Evolutionary conservation across 2,113 vertebrate genomes (phyloP), one percentile per base, ranked within the genome.

Genomic region (Gymnarchus niloticus): DNA sequence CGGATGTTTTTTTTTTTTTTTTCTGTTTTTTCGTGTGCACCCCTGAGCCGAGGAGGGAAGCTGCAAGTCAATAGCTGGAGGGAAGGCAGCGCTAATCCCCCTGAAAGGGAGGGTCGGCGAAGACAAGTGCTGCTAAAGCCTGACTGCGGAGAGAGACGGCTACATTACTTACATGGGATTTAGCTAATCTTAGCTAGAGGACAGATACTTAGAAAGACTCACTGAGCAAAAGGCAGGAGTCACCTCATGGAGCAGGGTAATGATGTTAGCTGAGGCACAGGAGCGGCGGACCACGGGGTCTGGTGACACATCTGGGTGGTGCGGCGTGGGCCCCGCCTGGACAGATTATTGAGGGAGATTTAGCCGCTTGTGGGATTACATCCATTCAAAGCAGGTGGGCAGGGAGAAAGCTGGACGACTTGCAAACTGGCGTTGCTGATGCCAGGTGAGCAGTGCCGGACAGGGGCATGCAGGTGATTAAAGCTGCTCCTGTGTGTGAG

Each of bases 151-250:
- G 94, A 93, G 94, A 94, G 93, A 95, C 92, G 92, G 94, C 94
- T 95, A 95, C 94, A 95, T 94, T 94, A 95, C 94, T 95, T 95
- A 95, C 94, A 95, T 95, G 94, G 94, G 94, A 95, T 95, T 95
- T 95, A 94, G 94, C 93, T 95, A 95, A 95, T 95, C 94, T 95
- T 94, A 94, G 94, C 94, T 94, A 94, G 94, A 94, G 94, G 94
- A 95, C 94, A 95, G 94, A 95, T 94, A 95, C 94, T 95, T 95
- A 94, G 93, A 95, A 95, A 95, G 94, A 93, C 94, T 94, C 89
- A 91, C 92, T 89, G 94, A 94, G 93, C 91, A 94, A 93, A 95
- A 94, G 94, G 92, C 93, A 94, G 94, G 92, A 94, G 95, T 93
- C 92, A 94, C 93, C 94, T 94, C 94, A 94, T 92, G 94, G 94